Percentiles rank a stretch among this genome's conserved stretches.
Conservation (phyloP, 2,797 vertebrate genomes). For the Varecia variegata region DNA sequence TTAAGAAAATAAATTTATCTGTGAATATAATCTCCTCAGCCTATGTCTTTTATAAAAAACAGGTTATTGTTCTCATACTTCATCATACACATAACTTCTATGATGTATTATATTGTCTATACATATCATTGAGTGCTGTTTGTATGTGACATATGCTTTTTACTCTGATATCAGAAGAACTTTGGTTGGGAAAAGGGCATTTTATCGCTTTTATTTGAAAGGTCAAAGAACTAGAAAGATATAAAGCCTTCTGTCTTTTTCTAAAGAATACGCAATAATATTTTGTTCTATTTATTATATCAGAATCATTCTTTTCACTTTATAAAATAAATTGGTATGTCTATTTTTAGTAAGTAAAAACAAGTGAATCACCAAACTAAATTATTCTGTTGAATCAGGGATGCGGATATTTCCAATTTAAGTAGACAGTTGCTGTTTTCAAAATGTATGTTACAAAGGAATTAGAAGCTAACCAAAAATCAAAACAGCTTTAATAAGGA, state of each 20-base stretch:
- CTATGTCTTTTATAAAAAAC: not conserved
- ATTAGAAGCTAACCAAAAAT: conserved; percentile 33
- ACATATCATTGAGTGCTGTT: not conserved
- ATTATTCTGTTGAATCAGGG: not conserved
- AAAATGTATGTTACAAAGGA: conserved; percentile 27
- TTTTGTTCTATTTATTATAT: not conserved
- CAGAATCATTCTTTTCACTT: conserved; percentile 29
- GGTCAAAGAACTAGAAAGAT: not conserved
- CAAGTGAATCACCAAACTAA: conserved; percentile 13
- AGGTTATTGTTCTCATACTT: not conserved
- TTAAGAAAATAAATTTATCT: not conserved
- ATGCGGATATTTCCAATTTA: not conserved
- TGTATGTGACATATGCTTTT: not conserved
- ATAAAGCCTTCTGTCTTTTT: not conserved
- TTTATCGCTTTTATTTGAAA: not conserved
- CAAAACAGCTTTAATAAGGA: not conserved
- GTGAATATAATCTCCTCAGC: not conserved
- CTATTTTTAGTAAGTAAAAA: conserved; percentile 1
- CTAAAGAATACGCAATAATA: conserved; percentile 6
- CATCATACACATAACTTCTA: not conserved
- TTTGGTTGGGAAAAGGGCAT: not conserved
- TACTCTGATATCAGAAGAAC: not conserved
- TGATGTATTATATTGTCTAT: not conserved
- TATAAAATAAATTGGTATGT: not conserved
- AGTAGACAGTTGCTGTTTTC: conserved; percentile 10